These are phyloP conservation scores for Engystomops pustulosus DNA, from an alignment of 2,113 vertebrate species.

Conservation along the genomic window DNA sequence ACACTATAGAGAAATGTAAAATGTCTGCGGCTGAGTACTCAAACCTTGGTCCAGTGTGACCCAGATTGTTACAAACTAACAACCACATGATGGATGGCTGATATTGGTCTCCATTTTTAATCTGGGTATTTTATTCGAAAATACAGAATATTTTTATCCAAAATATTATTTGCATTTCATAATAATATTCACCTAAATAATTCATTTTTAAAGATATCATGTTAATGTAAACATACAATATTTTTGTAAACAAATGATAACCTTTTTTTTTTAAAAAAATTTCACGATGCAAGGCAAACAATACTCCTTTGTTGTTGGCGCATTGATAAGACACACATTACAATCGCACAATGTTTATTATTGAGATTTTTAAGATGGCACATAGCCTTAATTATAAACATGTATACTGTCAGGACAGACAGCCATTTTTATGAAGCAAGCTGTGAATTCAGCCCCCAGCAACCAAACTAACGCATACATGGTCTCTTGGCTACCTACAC, in stretches of 20 bases:
- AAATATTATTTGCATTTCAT: too few relatives aligned
- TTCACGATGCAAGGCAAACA: not conserved
- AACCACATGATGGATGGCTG: not conserved
- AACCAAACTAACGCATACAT: conserved; percentile 67
- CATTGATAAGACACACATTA: not conserved
- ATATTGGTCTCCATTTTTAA: not conserved
- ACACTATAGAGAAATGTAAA: too few relatives aligned
- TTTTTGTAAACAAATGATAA: too few relatives aligned
- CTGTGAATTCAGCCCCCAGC: conserved; percentile 60
- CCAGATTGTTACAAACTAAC: not conserved
- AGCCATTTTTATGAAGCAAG: conserved; percentile 62
- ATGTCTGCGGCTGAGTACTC: not conserved
- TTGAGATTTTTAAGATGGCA: conserved; percentile 57
- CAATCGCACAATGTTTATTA: conserved; percentile 45
- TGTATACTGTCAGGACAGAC: conserved; percentile 66
- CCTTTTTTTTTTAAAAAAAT: not conserved
- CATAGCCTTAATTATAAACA: conserved; percentile 73
- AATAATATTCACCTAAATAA: too few relatives aligned
- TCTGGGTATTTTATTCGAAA: not conserved
- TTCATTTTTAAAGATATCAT: not conserved
- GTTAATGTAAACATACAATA: not conserved
- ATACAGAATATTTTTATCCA: not conserved
- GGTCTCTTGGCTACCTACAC: conserved; percentile 64
- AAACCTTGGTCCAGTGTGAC: not conserved
- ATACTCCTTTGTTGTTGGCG: not conserved